Evolutionary conservation across 2,888 invertebrate species (phyloP), one percentile per base, ranked within the genome.

Genomic region (Ennomos erosarius): DNA sequence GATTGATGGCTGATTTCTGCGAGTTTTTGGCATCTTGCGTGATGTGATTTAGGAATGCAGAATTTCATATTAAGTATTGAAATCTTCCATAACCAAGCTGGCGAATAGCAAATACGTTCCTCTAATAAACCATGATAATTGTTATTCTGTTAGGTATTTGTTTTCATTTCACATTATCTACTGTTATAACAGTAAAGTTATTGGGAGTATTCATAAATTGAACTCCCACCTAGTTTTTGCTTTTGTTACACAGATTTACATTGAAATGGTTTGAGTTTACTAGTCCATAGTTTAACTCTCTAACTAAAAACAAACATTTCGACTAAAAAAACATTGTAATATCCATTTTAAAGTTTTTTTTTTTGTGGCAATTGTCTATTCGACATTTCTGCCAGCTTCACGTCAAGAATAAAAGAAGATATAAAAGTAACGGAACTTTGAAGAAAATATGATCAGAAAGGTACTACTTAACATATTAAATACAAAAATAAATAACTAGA

Each of bases 61-160:
- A 65, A 55, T 56, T 74, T 75, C 76, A 75, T 76, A 58, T 55
- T 26, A 26, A 26, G 6, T 26, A 6, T 67, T 12, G 40, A 48
- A 12, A 57, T 43, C 8, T 48, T 49, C 61, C 53, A 68, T 66
- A 10, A 43, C 39, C 43, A 42, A 39, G 12, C 9, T 37, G n/a
- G 46, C 34, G 48, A 46, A 38, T 34, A 12, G 26, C 5, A 26
- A 33, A 3, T 16, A 37, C 39, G 36, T 10, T 37, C 8, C n/a
- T 47, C 38, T 47, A 47, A 16, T 6, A 26, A 26, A 26, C 26
- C 26, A 26, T 26, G 26, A 26, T 26, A 26, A 26, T 26, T 26
- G 6, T 33, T 38, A 8, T 10, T 42, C 36, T 36, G 36, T 46
- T 46, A 13, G 13, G 10, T 13, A 34, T 45, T n/a, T 9, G 12